These are phyloP conservation scores for Lamellibrachia columna DNA, from an alignment of 2,888 invertebrate genomes.

Conservation along the genomic window DNA sequence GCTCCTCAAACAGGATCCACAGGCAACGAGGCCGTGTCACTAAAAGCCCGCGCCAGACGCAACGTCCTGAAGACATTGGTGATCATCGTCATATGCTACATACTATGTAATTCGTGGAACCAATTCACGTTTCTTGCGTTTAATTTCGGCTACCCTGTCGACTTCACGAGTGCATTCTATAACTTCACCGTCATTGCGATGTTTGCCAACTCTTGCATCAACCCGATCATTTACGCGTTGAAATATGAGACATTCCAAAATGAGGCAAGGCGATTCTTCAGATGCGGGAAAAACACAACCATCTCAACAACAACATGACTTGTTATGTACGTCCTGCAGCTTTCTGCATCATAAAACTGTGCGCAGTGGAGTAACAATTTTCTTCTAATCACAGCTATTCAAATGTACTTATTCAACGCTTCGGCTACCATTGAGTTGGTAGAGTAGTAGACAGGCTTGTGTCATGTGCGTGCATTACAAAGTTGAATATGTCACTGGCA, in stretches of 20 bases:
- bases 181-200: constrained; percentile 38
- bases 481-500: too few relatives aligned
- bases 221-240: constrained; percentile 39
- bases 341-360: background rate
- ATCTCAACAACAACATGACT: background rate
- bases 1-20: background rate
- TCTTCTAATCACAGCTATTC: too few relatives aligned
- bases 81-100: constrained; percentile 34
- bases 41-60: constrained; percentile 27
- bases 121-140: constrained; percentile 39
- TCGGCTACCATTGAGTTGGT: too few relatives aligned
- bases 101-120: constrained; percentile 38
- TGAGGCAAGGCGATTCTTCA: constrained; percentile 17
- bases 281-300: background rate
- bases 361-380: background rate
- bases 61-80: constrained; percentile 40
- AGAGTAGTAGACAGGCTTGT: too few relatives aligned
- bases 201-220: constrained; percentile 39
- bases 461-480: too few relatives aligned
- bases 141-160: constrained; percentile 31
- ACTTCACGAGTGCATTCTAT: constrained; percentile 32
- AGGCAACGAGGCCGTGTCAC: background rate
- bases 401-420: too few relatives aligned
- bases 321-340: background rate
- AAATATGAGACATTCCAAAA: constrained; percentile 38